Evolutionary conservation across 1,140 invertebrate genomes (phyloP).

Genomic region (Fragariocoptes setiger): DNA sequence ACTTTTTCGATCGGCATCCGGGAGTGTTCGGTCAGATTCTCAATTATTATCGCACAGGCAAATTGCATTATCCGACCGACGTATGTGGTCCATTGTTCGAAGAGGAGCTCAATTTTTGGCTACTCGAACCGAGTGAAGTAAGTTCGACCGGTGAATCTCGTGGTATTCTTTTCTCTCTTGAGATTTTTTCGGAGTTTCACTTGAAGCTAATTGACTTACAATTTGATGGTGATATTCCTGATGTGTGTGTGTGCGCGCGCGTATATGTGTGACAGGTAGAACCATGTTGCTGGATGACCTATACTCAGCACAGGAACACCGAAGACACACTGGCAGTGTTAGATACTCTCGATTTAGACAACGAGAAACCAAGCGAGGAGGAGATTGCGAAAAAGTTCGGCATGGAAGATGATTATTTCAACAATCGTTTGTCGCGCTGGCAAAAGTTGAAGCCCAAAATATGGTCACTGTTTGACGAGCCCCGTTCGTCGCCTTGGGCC

Average conservation of each 20-base stretch:
- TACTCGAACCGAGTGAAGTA: slow-evolving; percentile 44
- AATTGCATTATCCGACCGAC: slow-evolving; percentile 86
- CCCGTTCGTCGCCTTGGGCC: slow-evolving; percentile 45
- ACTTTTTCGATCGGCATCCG: slow-evolving; percentile 47
- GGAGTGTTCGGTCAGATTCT: slow-evolving; percentile 44
- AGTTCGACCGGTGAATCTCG: not conserved
- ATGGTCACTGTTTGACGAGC: slow-evolving; percentile 67
- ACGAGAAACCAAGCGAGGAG: slow-evolving; percentile 51
- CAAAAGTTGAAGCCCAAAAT: slow-evolving; percentile 49
- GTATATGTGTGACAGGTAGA: slow-evolving; percentile 25
- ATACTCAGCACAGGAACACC: slow-evolving; percentile 83
- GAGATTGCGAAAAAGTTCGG: slow-evolving; percentile 59
- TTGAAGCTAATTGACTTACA: not conserved
- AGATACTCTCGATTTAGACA: slow-evolving; percentile 48
- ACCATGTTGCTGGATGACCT: slow-evolving; percentile 74
- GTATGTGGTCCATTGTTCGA: slow-evolving; percentile 92
- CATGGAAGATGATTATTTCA: slow-evolving; percentile 45
- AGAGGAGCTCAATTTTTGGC: slow-evolving; percentile 73
- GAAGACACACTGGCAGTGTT: slow-evolving; percentile 53
- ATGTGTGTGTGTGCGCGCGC: not conserved
- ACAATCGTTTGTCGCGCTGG: slow-evolving; percentile 41
- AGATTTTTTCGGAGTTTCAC: not conserved
- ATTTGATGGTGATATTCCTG: not conserved
- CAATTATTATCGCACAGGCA: slow-evolving; percentile 69
- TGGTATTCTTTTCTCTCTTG: too few relatives aligned